phyloP scores from a whole-genome alignment of 2,888 invertebrate genomes.

The Aspidiotus rigidus region DNA sequence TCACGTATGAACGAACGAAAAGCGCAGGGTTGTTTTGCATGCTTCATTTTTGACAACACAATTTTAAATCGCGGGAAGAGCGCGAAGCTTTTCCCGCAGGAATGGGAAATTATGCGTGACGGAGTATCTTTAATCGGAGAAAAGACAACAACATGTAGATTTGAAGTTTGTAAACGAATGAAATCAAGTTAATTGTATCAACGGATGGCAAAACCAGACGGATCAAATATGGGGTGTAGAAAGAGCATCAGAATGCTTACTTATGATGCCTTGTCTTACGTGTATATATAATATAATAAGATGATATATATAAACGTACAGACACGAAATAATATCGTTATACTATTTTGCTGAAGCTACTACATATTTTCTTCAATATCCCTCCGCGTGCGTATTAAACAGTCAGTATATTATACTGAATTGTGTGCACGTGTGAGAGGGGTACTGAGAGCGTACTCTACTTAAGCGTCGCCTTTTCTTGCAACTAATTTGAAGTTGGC shows the following conservation, averaged over 20 bases:
- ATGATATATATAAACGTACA: not conserved
- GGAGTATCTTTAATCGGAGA: constrained; percentile 25
- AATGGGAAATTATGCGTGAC: constrained; percentile 26
- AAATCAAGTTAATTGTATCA: constrained; percentile 26
- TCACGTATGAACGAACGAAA: no score
- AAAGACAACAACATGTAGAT: constrained; percentile 23
- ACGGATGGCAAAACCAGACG: not conserved
- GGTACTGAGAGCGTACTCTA: constrained; percentile 11
- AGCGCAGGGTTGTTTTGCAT: no score
- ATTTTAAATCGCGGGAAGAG: not conserved
- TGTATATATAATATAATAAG: not conserved
- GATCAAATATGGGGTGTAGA: not conserved
- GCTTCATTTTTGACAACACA: not conserved
- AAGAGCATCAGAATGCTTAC: no score
- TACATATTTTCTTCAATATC: constrained; percentile 9
- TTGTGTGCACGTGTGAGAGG: not conserved
- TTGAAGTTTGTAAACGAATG: constrained; percentile 22
- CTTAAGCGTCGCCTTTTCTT: constrained; percentile 2
- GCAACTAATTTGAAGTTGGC: constrained; percentile 35
- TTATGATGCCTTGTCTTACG: not conserved
- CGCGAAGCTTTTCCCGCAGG: not conserved
- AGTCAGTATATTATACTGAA: no score
- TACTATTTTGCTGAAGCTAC: constrained; percentile 18
- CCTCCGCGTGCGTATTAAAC: not conserved
- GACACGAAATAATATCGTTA: constrained; percentile 15